Base-by-base conservation (phyloP, 2,888 invertebrate species). In the Pimpla rufipes region DNA sequence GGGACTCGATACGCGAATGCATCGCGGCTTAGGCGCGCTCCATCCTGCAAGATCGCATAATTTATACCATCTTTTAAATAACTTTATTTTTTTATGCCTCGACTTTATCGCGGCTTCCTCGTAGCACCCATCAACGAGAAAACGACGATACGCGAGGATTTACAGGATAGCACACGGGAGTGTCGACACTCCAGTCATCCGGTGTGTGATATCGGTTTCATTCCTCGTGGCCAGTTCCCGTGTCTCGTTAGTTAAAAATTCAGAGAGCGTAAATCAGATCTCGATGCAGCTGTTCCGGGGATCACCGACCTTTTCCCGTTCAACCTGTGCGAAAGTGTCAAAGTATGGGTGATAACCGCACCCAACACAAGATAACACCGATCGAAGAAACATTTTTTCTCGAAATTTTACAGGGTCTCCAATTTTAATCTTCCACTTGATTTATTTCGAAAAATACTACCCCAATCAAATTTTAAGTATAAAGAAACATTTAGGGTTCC, bases 181-280 rank as follows among this genome's bases (percentile, higher is more conserved):
- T 18, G 47, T 64, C 79, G 66, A 77, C 62, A 18, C 59, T 23
- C 35, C 64, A 71, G 70, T 79, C 76, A 68, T 83, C 83, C 83
- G 79, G 79, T 50, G 75, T 70, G 73, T 83, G 79, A 83, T 83
- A 83, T 83, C 79, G 83, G 79, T 79, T 62, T 62, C 79, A 83
- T 83, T 83, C 83, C 83, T 83, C 83, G 73, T 77, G 83, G 37
- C 66, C 79, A 79, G 67, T 50, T 76, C 76, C 83, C 79, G 67
- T 83, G 83, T 83, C 79, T 52, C 66, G 67, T 76, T 73, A 55
- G 73, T 79, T 73, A 79, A 77, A 79, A 83, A 83, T 79, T 62
- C 67, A 79, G 42, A 42, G 42, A n/a, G 8, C 42, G 73, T 73
- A 79, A 76, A 77, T 83, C 67, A 71, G 66, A 76, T 75, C 57